Evolutionary conservation across 2,797 vertebrate genomes (phyloP).

Genomic region (Anguilla obscura): DNA sequence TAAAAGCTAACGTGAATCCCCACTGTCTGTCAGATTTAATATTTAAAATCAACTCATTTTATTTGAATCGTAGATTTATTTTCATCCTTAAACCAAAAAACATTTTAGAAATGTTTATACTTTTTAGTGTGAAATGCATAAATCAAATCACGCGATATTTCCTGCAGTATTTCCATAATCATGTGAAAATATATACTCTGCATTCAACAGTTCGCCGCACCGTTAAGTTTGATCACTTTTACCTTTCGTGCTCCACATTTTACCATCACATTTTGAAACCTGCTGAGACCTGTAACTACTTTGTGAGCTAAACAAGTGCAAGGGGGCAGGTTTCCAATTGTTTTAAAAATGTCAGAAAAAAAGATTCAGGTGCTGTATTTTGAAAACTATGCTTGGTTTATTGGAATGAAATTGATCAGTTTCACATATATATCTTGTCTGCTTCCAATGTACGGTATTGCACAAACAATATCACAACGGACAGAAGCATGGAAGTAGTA

Average conservation of each 20-base stretch:
- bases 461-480: neutral
- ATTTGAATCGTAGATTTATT: neutral
- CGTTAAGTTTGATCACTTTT: neutral
- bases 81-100: neutral
- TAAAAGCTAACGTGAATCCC: neutral
- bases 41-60: neutral
- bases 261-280: neutral
- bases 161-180: constrained; percentile 23
- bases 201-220: constrained; percentile 32
- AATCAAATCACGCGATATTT: neutral
- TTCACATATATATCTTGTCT: neutral
- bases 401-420: constrained; percentile 3
- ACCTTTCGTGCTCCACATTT: neutral
- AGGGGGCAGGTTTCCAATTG: constrained; percentile 20
- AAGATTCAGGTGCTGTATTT: neutral
- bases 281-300: neutral
- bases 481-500: neutral
- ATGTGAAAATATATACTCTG: constrained; percentile 44
- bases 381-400: constrained; percentile 27
- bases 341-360: neutral
- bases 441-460: constrained; percentile 7
- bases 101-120: neutral
- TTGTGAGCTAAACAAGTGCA: neutral
- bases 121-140: constrained; percentile 11
- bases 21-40: neutral